These are phyloP conservation scores for Andrena marginata DNA, from an alignment of 2,888 invertebrate genomes.

Conservation along the genomic window DNA sequence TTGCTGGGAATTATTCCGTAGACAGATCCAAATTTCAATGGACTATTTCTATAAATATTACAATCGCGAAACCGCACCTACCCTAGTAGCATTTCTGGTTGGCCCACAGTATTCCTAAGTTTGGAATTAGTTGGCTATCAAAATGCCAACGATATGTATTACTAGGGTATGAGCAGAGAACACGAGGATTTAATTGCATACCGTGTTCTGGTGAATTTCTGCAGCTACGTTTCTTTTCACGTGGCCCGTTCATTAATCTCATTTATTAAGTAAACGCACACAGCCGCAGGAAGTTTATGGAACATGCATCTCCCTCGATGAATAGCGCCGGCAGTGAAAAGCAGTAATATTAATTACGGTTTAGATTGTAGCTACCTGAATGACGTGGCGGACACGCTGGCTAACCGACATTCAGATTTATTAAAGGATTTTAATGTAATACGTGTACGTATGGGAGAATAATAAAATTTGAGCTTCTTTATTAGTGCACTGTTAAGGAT, in stretches of 20 bases:
- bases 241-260: constrained; percentile 17
- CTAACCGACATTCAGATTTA: constrained; percentile 37
- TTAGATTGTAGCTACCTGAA: constrained; percentile 6
- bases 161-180: neutral
- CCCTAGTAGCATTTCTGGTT: too few relatives aligned
- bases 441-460: neutral
- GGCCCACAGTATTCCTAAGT: too few relatives aligned
- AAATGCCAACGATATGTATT: too few relatives aligned
- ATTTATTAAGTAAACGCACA: constrained; percentile 30
- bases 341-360: constrained; percentile 42
- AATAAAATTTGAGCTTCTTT: neutral
- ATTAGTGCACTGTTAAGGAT: neutral
- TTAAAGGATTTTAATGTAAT: neutral
- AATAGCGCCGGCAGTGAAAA: constrained; percentile 31
- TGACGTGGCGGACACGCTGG: constrained; percentile 2
- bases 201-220: neutral
- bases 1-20: too few relatives aligned
- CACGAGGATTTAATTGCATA: constrained; percentile 10
- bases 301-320: constrained; percentile 12
- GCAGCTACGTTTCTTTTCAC: constrained; percentile 2
- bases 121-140: too few relatives aligned
- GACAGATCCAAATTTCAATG: too few relatives aligned
- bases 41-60: too few relatives aligned
- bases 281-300: neutral
- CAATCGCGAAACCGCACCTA: too few relatives aligned